phyloP scores from a whole-genome alignment of 1,140 invertebrate species.

The Drosophila prosaltans region DNA sequence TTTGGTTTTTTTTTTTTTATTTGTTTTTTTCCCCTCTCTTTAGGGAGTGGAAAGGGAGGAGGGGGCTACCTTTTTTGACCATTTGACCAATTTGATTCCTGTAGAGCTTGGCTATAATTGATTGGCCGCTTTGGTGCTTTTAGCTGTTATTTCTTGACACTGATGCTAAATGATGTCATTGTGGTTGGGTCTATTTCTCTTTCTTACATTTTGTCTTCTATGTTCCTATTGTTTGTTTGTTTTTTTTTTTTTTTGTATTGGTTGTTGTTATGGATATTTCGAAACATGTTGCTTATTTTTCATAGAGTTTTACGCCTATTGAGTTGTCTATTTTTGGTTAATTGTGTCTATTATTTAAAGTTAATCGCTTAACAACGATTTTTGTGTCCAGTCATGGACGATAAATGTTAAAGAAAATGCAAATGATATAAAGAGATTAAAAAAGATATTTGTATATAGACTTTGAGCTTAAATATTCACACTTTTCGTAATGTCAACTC shows the following conservation, averaged over 20 bases:
- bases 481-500: background rate
- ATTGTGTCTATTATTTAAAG: slow-evolving; percentile 70
- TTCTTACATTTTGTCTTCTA: slow-evolving; percentile 31
- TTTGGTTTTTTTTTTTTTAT: slow-evolving; percentile 39
- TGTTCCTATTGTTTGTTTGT: slow-evolving; percentile 39
- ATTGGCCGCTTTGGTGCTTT: slow-evolving; percentile 43
- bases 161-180: slow-evolving; percentile 78
- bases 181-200: slow-evolving; percentile 43
- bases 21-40: background rate
- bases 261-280: slow-evolving; percentile 38
- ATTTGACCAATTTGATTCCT: slow-evolving; percentile 16
- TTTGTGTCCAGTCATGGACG: slow-evolving; percentile 46
- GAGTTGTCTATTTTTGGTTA: slow-evolving; percentile 77
- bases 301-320: slow-evolving; percentile 50
- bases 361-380: slow-evolving; percentile 67
- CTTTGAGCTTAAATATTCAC: too few species aligned
- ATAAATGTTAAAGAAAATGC: slow-evolving; percentile 34
- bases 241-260: slow-evolving; percentile 41
- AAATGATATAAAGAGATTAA: background rate
- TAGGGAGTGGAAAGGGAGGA: background rate
- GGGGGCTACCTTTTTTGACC: slow-evolving; percentile 60
- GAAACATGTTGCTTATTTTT: slow-evolving; percentile 18
- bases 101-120: slow-evolving; percentile 54
- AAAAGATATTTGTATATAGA: background rate
- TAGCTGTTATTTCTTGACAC: slow-evolving; percentile 52